Base-by-base conservation (phyloP, 2,113 vertebrate species). In the Aspidoscelis tigris region DNA sequence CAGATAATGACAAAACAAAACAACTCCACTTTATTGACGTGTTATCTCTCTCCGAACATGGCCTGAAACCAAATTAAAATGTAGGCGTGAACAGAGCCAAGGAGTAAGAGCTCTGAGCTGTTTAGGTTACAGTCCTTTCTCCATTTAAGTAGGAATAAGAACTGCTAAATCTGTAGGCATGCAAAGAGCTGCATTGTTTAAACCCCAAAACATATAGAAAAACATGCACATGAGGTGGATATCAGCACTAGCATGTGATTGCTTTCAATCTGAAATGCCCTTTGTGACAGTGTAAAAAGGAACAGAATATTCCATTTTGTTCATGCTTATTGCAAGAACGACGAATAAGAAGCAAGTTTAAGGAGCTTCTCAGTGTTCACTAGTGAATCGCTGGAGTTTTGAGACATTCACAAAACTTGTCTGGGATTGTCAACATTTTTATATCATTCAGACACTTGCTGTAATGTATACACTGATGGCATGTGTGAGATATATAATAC, bases 401-500 rank as follows among this genome's bases (percentile, higher is more conserved):
- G 26, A 85, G 20, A 79, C 12, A 66, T 80, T 84, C 20, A 1
- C 41, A 61, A 33, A 79, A 78, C n/a, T 39, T 79, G 70, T 4
- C 70, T 73, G 43, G 43, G 55, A 65, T 74, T 74, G n/a, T 66
- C 55, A 53, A 4, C 58, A 68, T 80, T 74, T 69, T 8, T 33
- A 53, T 53, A 5, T 65, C 43, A 50, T 74, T 74, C n/a, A 5
- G n/a, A 66, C 53, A 85, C 12, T 80, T 21, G 50, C 58, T 61
- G 66, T 33, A 73, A 72, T 33, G 26, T 64, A 65, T 84, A 55
- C 24, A 61, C 55, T 21, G 0, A 0, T 44, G 44, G 39, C 58
- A 83, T 21, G 24, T 68, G 50, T 75, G 53, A 72, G 76, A 85
- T 64, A 76, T n/a, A 41, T 58, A 22, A 80, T 70, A 22, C 14